A percentile compares a stretch with the other conserved stretches of the same genome.
Evolutionary conservation across 2,797 vertebrate species (phyloP).

Genomic region (Menidia menidia): DNA sequence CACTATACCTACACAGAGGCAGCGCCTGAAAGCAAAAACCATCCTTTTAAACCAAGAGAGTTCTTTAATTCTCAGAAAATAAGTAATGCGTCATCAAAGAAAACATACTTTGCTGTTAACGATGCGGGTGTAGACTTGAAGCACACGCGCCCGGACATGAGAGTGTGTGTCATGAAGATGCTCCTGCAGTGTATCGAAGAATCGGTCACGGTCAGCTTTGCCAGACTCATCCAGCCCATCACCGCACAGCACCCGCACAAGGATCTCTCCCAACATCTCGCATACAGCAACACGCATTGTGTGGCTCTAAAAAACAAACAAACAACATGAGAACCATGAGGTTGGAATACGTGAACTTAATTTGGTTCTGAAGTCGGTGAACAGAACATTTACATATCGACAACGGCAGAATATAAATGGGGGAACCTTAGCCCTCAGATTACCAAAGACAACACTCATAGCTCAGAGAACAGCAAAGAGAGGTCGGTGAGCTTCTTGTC

Average conservation of each 20-base stretch:
- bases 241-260: constrained; percentile 89
- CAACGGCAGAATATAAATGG: too few relatives aligned
- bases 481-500: constrained; percentile 57
- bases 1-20: constrained; percentile 90
- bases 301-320: constrained; percentile 82
- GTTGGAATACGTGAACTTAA: not conserved
- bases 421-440: constrained; percentile 72
- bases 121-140: constrained; percentile 91
- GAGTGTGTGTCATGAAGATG: constrained; percentile 89
- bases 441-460: constrained; percentile 77
- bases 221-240: constrained; percentile 88
- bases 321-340: not conserved
- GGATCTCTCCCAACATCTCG: constrained; percentile 89
- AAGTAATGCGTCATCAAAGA: not conserved
- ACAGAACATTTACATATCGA: not conserved
- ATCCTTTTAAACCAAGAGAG: not conserved
- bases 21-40: constrained; percentile 82
- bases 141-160: constrained; percentile 90
- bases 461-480: constrained; percentile 54
- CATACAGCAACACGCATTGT: constrained; percentile 91
- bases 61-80: not conserved
- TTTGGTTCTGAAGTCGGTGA: not conserved
- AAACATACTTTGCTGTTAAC: constrained; percentile 90
- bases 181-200: constrained; percentile 90
- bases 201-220: constrained; percentile 89